Evolutionary conservation across 92 coral and sea anemone species (phyloP), one percentile per base, ranked within the genome.

Genomic region (Actinernus sp.): DNA sequence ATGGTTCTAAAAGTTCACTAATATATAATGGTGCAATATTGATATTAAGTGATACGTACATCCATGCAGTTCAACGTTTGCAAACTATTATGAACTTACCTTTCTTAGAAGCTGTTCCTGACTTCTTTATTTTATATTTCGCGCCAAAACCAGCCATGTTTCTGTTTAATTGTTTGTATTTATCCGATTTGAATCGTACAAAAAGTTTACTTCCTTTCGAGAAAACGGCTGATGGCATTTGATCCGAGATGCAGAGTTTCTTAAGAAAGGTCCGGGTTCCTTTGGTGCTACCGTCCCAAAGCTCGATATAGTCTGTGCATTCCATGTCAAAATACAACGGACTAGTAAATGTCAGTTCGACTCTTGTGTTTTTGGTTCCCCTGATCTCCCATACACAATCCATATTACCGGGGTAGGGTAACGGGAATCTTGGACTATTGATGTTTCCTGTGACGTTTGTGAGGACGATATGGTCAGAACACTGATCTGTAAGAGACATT

Each of bases 401-500:
- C 34, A 46, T 43, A 29, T 70, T 29, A 11, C 78, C 78, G 16
- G 78, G 78, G 58, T 55, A 70, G 34, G 78, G 78, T 38, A 54
- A 58, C n/a, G 78, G 78, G 31, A 55, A 70, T 18, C 78, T 39
- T 44, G 78, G 78, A 34, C 78, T 70, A 21, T 52, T 41, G 37
- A 70, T 70, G 17, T 23, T 24, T 19, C 78, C 78, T 55, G 56
- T 3, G 14, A 24, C 18, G 47, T 30, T 53, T 14, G 44, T 48
- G 10, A 70, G 47, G 26, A 55, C 56, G 20, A 23, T 55, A 58
- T 56, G 46, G 24, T 47, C 47, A 14, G 62, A 43, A 40, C 78
- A 70, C 16, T 56, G 58, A 27, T 45, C 78, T 70, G 54, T 16
- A 25, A 36, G 19, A 9, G n/a, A n/a, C n/a, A n/a, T n/a, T n/a